A percentile compares a stretch with the other conserved stretches of the same genome.
Evolutionary conservation across 2,113 vertebrate species (phyloP).

Genomic region (Athene cunicularia): DNA sequence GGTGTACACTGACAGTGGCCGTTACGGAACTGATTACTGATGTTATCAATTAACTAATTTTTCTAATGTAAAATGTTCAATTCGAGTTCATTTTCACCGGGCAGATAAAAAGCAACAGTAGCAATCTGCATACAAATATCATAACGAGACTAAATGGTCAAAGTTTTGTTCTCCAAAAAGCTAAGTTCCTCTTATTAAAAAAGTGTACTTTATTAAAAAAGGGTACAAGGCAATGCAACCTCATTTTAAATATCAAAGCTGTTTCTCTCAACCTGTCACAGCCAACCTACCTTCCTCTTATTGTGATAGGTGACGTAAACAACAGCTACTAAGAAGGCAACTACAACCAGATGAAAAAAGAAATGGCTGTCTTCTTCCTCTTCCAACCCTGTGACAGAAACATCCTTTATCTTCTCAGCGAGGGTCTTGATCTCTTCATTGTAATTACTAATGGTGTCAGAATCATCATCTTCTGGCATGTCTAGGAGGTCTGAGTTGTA

Average conservation of each 20-base stretch:
- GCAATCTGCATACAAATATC: not conserved
- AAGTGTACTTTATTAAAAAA: not conserved
- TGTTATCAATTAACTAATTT: not conserved
- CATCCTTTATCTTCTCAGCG: constrained; percentile 54
- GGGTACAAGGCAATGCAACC: not conserved
- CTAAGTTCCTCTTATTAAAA: not conserved
- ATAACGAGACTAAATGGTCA: not conserved
- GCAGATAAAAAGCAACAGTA: not conserved
- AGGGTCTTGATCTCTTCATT: constrained; percentile 65
- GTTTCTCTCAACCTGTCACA: not conserved
- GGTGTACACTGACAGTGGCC: not conserved
- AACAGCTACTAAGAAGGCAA: constrained; percentile 90
- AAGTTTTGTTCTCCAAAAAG: not conserved
- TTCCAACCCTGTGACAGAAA: constrained; percentile 72
- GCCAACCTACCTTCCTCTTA: constrained; percentile 90
- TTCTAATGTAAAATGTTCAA: not conserved
- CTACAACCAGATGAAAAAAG: constrained; percentile 91
- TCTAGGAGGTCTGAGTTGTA: constrained; percentile 41
- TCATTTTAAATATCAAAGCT: not conserved
- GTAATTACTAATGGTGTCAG: constrained; percentile 39
- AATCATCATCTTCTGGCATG: constrained; percentile 29
- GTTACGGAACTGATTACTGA: not conserved
- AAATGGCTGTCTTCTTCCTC: constrained; percentile 92
- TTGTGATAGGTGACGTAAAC: constrained; percentile 96
- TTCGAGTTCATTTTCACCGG: not conserved